Percentiles rank a stretch among this genome's conserved stretches.
Evolutionary conservation across 2,113 vertebrate species (phyloP).

Genomic region (Charadrius vociferus): DNA sequence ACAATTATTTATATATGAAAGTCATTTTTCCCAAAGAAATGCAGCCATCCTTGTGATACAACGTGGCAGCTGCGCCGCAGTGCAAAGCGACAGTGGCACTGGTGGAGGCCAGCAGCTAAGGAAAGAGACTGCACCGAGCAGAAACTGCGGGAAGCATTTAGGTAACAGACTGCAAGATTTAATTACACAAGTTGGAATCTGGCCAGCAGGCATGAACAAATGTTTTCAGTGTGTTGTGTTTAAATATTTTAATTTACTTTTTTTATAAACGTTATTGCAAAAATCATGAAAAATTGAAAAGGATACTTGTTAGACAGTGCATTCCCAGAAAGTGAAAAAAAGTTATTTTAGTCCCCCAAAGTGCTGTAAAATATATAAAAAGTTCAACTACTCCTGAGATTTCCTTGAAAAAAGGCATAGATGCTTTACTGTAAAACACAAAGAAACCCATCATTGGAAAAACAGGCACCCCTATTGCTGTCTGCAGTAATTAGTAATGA

Average conservation of each 20-base stretch:
- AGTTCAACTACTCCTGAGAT: background rate
- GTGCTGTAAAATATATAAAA: background rate
- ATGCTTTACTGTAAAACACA: background rate
- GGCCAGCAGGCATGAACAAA: constrained; percentile 55
- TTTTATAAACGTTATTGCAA: constrained; percentile 21
- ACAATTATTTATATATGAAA: constrained; percentile 60
- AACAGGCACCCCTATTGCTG: background rate
- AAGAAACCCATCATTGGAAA: background rate
- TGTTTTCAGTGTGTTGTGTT: constrained; percentile 57
- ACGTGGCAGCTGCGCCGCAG: constrained; percentile 22
- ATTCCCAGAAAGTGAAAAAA: background rate
- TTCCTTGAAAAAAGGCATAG: background rate
- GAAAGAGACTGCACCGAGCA: background rate
- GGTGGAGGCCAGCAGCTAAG: background rate
- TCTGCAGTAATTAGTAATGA: background rate
- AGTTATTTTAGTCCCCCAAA: background rate
- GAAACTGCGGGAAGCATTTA: constrained; percentile 14
- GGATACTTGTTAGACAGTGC: background rate
- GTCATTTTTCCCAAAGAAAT: constrained; percentile 31
- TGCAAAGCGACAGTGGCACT: background rate
- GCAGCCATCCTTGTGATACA: constrained; percentile 52
- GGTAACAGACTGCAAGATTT: constrained; percentile 64
- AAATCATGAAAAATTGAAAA: constrained; percentile 49
- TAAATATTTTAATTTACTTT: constrained; percentile 66
- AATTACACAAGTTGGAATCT: constrained; percentile 47